phyloP scores from a whole-genome alignment of 2,888 invertebrate species.

The Encarsia formosa region DNA sequence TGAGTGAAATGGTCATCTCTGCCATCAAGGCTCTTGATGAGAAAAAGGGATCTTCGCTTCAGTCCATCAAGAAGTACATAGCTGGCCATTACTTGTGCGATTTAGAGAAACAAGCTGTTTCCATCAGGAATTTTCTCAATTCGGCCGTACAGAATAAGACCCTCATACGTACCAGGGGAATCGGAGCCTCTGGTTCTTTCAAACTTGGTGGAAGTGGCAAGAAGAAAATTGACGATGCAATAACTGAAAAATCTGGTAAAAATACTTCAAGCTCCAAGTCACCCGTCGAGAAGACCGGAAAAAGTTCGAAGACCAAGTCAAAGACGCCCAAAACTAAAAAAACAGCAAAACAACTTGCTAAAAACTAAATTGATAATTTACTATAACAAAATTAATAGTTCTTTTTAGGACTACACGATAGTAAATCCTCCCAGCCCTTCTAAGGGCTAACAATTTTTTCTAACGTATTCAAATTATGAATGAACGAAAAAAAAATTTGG shows the following conservation, averaged over 20 bases:
- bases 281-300: too few species aligned
- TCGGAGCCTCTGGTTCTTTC: constrained; percentile 55
- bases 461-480: too few species aligned
- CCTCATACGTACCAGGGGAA: constrained; percentile 56
- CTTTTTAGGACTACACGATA: too few species aligned
- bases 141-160: constrained; percentile 55
- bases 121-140: constrained; percentile 60
- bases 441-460: constrained; percentile 33
- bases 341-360: constrained; percentile 13
- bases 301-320: background rate
- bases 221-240: constrained; percentile 14
- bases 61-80: constrained; percentile 64
- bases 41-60: constrained; percentile 58
- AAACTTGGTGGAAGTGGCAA: constrained; percentile 40
- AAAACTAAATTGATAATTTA: constrained; percentile 26
- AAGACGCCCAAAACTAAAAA: too few species aligned
- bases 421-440: too few species aligned
- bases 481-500: too few species aligned
- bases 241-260: constrained; percentile 18
- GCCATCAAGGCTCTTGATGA: constrained; percentile 57
- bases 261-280: constrained; percentile 31
- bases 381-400: too few species aligned
- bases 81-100: constrained; percentile 59
- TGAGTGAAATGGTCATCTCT: constrained; percentile 57
- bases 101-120: constrained; percentile 56